Conservation (phyloP, 2,888 invertebrate species). For the Platycheirus rosarum region DNA sequence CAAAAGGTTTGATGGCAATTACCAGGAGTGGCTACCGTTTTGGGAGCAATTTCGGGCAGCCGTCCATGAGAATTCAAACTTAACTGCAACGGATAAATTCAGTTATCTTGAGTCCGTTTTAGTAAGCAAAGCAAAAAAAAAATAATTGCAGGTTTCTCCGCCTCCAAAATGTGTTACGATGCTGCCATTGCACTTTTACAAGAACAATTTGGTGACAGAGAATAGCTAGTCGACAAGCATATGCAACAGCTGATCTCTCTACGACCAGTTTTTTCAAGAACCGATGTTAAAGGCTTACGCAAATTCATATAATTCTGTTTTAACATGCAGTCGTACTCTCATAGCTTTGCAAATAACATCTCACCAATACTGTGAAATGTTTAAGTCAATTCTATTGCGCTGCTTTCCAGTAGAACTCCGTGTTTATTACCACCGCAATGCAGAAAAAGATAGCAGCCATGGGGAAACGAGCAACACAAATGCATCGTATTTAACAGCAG, state of each 20-base stretch:
- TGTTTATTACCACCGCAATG: constrained; percentile 8
- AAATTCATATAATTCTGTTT: constrained; percentile 18
- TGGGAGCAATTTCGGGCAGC: constrained; percentile 17
- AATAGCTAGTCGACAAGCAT: constrained; percentile 25
- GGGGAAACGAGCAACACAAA: neutral
- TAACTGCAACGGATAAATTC: constrained; percentile 6
- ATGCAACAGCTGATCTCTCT: constrained; percentile 24
- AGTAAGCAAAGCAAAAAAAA: constrained; percentile 10
- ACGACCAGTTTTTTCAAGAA: constrained; percentile 7
- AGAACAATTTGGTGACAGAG: constrained; percentile 28
- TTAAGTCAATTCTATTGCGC: constrained; percentile 19
- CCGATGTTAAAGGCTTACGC: constrained; percentile 9
- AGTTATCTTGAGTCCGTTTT: constrained; percentile 14
- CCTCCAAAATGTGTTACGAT: constrained; percentile 8
- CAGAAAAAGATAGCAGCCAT: neutral
- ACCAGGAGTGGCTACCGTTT: constrained; percentile 5
- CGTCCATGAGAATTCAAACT: constrained; percentile 8
- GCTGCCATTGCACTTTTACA: neutral
- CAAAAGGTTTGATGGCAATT: no score
- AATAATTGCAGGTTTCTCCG: constrained; percentile 17
- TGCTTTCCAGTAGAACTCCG: constrained; percentile 7
- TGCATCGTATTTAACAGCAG: neutral
- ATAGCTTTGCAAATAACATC: constrained; percentile 25
- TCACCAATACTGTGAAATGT: constrained; percentile 13
- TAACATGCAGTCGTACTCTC: constrained; percentile 8